Percentiles rank a stretch among this genome's conserved stretches.
phyloP scores from a whole-genome alignment of 1,140 invertebrate genomes.

The Ridgeia piscesae region DNA sequence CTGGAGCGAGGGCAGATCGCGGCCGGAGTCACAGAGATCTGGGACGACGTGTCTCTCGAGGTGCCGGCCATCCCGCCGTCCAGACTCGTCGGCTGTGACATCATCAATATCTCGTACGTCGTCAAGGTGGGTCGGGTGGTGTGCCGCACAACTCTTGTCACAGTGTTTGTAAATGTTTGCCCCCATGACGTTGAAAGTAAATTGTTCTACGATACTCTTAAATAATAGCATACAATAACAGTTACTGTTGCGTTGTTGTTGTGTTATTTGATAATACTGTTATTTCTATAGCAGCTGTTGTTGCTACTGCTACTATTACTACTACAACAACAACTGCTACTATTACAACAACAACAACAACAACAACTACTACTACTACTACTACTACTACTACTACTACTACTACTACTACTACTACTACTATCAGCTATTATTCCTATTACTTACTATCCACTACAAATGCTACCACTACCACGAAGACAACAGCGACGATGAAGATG shows the following conservation, averaged over 20 bases:
- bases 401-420: not conserved
- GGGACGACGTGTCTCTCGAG: constrained; percentile 43
- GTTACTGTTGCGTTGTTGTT: not conserved
- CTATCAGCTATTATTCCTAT: not conserved
- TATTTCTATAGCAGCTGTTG: not conserved
- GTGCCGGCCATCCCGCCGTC: constrained; percentile 50
- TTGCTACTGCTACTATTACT: not conserved
- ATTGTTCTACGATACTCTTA: too few relatives aligned
- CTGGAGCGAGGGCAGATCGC: constrained; percentile 39
- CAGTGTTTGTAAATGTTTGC: too few relatives aligned
- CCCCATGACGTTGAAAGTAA: too few relatives aligned
- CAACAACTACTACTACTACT: not conserved
- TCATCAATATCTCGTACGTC: constrained; percentile 50
- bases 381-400: not conserved
- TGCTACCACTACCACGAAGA: too few relatives aligned
- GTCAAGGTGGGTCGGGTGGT: constrained; percentile 38
- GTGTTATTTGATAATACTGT: not conserved
- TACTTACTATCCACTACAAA: too few relatives aligned
- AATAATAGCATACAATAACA: too few relatives aligned
- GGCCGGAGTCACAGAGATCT: constrained; percentile 41
- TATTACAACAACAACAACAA: not conserved
- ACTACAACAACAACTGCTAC: not conserved
- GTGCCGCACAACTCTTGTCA: not conserved
- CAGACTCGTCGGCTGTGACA: constrained; percentile 46
- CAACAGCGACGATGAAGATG: not conserved